Evolutionary conservation across 2,113 vertebrate genomes (phyloP).

Genomic region (Phyllostomus discolor): DNA sequence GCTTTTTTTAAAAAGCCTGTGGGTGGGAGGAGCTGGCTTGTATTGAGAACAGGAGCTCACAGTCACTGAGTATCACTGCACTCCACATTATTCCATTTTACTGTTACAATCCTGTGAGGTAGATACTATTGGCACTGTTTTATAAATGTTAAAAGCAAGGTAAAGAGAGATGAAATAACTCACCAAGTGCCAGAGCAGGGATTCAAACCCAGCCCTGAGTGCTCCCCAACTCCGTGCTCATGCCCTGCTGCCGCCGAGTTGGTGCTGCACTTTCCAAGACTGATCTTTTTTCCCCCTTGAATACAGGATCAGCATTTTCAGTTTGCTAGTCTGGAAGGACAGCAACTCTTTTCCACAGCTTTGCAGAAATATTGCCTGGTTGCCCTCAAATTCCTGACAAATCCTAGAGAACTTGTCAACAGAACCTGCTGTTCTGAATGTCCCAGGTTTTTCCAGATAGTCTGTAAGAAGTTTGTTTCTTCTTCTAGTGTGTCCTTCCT

Average conservation of each 20-base stretch:
- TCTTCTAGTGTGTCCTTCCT: conserved; percentile 24
- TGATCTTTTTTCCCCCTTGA: not conserved
- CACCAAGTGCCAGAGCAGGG: not conserved
- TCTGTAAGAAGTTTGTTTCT: not conserved
- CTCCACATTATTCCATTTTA: not conserved
- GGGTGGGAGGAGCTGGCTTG: not conserved
- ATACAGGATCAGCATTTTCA: not conserved
- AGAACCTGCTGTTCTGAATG: not conserved
- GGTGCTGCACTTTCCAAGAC: not conserved
- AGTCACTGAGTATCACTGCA: not conserved
- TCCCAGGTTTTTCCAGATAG: not conserved
- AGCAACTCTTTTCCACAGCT: not conserved
- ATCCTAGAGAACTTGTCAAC: not conserved
- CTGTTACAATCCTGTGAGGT: not conserved
- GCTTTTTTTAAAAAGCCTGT: no score
- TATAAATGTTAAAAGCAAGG: not conserved
- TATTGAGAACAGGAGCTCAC: not conserved
- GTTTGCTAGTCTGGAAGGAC: not conserved
- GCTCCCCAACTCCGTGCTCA: not conserved
- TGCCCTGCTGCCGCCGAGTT: not conserved
- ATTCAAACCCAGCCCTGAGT: not conserved
- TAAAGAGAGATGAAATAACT: not conserved
- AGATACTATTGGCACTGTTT: not conserved
- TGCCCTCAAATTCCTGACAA: not conserved
- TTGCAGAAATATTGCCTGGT: not conserved